Base-by-base conservation (phyloP, 2,797 vertebrate genomes). In the Uromys caudimaculatus region DNA sequence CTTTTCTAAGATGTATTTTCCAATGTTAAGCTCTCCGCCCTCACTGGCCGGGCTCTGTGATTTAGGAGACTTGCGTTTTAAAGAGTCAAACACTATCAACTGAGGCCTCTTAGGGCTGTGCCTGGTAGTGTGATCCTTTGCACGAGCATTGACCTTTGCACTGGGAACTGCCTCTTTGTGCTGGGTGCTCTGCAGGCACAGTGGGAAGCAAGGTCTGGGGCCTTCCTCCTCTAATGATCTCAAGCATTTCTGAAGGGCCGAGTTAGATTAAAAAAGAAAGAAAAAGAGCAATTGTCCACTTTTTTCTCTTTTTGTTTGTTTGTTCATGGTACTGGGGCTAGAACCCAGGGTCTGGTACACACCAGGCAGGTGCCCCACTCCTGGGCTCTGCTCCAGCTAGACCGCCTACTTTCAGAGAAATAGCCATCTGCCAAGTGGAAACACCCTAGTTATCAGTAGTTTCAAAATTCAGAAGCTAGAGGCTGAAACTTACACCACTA, bases 1-100 rank as follows among this genome's bases (percentile, higher is more conserved):
- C n/a, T 2, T 97, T 96, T 95, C 96, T 96, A 82, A 91, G 95
- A 83, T 83, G 47, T 94, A 41, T 96, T 98, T 97, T 94, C 96
- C 93, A 64, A 91, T 52, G 12, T 90, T 85, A 82, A 89, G 60
- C 21, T 94, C 91, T 95, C 96, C 93, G 82, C 93, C 73, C 62
- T 88, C 85, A 95, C 92, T 89, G 91, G 73, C 90, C 44, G 71
- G 60, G 3, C 79, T 97, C 95, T 54, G 12, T 95, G 62, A 93
- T 95, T 83, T 73, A 69, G 91, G 85, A 96, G 90, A 73, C 77
- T 87, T 79, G 41, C 95, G 8, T 97, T 97, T 97, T 95, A 85
- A 97, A 89, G 92, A 96, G 94, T 91, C 83, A 69, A 60, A 69
- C 23, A 81, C 79, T 58, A 84, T 67, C 79, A 32, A 19, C 9